Conservation (phyloP, 2,113 vertebrate species). For the Percina caprodes region DNA sequence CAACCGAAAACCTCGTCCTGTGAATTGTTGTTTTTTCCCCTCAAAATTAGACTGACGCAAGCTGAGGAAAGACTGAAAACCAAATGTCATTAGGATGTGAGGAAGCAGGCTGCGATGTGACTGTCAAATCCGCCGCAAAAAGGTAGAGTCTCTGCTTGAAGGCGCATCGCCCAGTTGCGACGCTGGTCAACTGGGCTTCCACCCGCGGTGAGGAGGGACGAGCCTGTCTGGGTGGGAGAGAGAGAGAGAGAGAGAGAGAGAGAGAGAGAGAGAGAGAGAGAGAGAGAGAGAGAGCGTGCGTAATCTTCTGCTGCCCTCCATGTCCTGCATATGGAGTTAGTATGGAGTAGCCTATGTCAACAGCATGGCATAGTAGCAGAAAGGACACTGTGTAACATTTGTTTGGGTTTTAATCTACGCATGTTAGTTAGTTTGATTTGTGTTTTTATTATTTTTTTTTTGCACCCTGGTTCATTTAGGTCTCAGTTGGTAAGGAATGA, state of each 20-base stretch:
- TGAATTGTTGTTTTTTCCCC: background rate
- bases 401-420: too few species aligned
- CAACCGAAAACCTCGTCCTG: constrained; percentile 59
- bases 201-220: constrained; percentile 50
- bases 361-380: too few species aligned
- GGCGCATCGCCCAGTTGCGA: constrained; percentile 84
- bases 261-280: background rate
- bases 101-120: constrained; percentile 1
- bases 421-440: too few species aligned
- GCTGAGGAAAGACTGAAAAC: background rate
- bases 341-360: too few species aligned
- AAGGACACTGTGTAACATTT: too few species aligned
- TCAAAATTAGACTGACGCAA: constrained; percentile 2
- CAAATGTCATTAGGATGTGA: background rate
- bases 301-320: too few species aligned
- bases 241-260: constrained; percentile 1
- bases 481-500: too few species aligned
- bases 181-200: constrained; percentile 81
- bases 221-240: constrained; percentile 30
- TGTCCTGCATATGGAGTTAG: too few species aligned
- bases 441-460: too few species aligned
- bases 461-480: too few species aligned
- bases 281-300: background rate
- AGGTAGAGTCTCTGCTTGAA: constrained; percentile 26
- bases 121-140: constrained; percentile 27